These are phyloP conservation scores for Lycaon pictus DNA, from an alignment of 2,113 vertebrate species.

Conservation along the genomic window DNA sequence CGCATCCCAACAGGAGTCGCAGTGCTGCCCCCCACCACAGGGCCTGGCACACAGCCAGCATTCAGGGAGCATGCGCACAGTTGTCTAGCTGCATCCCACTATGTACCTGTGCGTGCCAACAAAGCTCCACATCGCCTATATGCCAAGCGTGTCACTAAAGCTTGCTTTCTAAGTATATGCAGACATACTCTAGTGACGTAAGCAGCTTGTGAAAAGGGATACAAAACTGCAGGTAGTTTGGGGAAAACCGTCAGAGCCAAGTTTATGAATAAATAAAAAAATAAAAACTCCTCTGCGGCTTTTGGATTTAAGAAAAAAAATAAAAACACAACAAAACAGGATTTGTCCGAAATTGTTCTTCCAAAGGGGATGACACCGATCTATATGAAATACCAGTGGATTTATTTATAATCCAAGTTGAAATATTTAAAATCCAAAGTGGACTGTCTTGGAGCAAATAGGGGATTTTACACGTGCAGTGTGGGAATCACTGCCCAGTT, in stretches of 20 bases:
- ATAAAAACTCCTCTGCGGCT: not conserved
- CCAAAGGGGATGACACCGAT: not conserved
- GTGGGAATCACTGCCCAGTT: not conserved
- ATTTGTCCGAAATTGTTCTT: constrained; percentile 4
- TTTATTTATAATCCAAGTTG: constrained; percentile 39
- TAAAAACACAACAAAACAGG: not conserved
- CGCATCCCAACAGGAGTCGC: not conserved
- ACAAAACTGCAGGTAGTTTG: not conserved
- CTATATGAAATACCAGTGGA: not conserved
- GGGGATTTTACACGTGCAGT: not conserved
- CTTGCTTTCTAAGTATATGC: not conserved
- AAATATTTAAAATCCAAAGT: not conserved
- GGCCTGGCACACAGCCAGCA: not conserved
- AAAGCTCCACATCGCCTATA: not conserved
- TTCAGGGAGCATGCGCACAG: not conserved
- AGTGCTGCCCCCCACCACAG: rapidly evolving
- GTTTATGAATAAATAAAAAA: not conserved
- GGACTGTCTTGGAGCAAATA: not conserved
- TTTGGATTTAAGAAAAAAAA: constrained; percentile 43
- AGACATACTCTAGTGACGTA: not conserved
- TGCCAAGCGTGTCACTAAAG: not conserved
- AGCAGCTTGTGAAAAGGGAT: not conserved
- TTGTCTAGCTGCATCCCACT: not conserved
- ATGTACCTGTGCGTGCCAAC: not conserved
- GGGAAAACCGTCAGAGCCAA: not conserved